phyloP scores from a whole-genome alignment of 2,797 vertebrate species.

The Etheostoma perlongum region DNA sequence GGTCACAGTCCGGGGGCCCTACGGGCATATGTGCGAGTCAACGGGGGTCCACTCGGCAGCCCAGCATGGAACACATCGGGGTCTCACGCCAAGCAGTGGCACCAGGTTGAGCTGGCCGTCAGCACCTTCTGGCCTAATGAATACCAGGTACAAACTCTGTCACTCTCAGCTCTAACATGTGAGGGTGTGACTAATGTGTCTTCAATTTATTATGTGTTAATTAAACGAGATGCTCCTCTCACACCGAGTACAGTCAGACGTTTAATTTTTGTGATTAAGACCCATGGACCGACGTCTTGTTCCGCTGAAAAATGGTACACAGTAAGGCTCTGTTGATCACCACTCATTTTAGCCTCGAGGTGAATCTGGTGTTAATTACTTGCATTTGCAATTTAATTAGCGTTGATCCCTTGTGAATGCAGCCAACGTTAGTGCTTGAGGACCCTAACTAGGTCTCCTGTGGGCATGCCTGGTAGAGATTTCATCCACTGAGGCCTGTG shows the following conservation, averaged over 20 bases:
- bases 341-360: conserved; percentile 59
- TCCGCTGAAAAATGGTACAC: conserved; percentile 35
- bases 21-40: conserved; percentile 91
- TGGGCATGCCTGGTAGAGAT: conserved; percentile 48
- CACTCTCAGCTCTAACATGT: not conserved
- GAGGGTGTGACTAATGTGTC: not conserved
- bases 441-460: conserved; percentile 48
- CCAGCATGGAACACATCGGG: conserved; percentile 92
- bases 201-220: conserved; percentile 2
- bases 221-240: not conserved
- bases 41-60: conserved; percentile 90
- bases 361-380: conserved; percentile 81
- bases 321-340: conserved; percentile 53
- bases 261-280: conserved; percentile 15
- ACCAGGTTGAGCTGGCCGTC: conserved; percentile 95
- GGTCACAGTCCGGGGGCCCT: conserved; percentile 93
- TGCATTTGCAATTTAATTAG: conserved; percentile 81
- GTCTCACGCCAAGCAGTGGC: conserved; percentile 93
- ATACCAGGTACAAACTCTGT: conserved; percentile 89
- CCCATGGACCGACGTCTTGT: conserved; percentile 32
- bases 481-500: conserved; percentile 31
- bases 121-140: conserved; percentile 98
- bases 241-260: not conserved
- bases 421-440: conserved; percentile 61
- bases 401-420: conserved; percentile 71